Conservation (phyloP, 2,113 vertebrate species). For the Macrotus californicus region DNA sequence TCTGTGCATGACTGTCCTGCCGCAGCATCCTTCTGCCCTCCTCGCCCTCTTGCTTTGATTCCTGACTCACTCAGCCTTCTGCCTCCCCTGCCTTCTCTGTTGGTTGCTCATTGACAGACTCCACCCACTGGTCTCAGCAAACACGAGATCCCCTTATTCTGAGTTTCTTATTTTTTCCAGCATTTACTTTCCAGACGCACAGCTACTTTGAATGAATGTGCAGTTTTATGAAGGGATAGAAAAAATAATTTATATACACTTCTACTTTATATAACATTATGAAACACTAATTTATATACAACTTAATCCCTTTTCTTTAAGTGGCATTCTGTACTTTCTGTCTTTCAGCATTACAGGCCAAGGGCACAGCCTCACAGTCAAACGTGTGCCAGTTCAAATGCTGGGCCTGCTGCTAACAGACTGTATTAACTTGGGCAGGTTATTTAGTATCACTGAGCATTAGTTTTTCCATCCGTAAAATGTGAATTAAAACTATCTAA, state of each 20-base stretch:
- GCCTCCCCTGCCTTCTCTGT: neutral
- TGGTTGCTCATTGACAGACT: neutral
- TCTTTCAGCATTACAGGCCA: neutral
- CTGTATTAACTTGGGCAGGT: neutral
- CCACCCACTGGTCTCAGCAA: neutral
- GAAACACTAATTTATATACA: neutral
- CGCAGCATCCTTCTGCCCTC: neutral
- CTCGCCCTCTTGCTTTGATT: neutral
- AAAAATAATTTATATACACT: neutral
- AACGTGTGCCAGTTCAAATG: neutral
- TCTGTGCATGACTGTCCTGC: rapidly evolving
- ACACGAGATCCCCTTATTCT: neutral
- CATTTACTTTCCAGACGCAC: neutral
- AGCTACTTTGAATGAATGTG: neutral
- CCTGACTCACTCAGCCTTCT: neutral
- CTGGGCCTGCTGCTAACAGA: neutral
- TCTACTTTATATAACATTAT: neutral
- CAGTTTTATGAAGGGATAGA: neutral
- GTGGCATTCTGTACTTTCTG: neutral
- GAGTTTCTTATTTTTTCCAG: neutral
- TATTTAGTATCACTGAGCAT: neutral
- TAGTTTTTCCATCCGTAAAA: neutral
- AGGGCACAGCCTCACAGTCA: neutral
- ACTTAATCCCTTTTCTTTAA: neutral
- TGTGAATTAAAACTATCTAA: neutral